Evolutionary conservation across 2,797 vertebrate species (phyloP).

Genomic region (Mormyrus proboscirostris): DNA sequence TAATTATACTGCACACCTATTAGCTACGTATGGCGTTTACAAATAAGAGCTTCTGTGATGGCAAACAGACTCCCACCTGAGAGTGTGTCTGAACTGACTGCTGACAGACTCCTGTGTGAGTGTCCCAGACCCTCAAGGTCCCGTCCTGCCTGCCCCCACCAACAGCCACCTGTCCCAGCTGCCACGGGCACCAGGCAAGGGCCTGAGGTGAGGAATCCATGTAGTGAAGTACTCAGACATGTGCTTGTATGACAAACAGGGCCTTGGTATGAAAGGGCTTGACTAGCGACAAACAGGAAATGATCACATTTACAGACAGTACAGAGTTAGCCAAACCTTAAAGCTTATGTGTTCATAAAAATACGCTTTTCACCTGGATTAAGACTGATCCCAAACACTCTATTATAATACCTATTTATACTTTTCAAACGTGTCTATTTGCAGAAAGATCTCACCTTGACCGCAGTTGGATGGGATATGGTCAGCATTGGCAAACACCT

Average conservation of each 20-base stretch:
- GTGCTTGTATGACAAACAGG: neutral
- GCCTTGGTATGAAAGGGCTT: neutral
- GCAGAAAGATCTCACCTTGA: constrained; percentile 55
- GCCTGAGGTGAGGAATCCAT: constrained; percentile 46
- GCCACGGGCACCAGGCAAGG: constrained; percentile 72
- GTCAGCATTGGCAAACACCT: constrained; percentile 43
- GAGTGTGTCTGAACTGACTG: constrained; percentile 55
- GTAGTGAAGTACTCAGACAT: neutral
- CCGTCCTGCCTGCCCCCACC: constrained; percentile 69
- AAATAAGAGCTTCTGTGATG: neutral
- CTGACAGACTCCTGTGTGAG: constrained; percentile 51
- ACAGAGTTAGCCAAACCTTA: neutral
- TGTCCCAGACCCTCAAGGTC: constrained; percentile 63
- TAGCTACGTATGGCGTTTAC: neutral
- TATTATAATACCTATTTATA: neutral
- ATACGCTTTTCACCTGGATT: neutral
- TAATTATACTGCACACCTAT: neutral
- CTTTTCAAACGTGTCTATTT: neutral
- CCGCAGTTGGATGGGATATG: constrained; percentile 58
- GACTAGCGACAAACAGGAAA: neutral
- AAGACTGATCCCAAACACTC: neutral
- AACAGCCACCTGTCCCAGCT: constrained; percentile 56
- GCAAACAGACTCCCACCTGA: constrained; percentile 56
- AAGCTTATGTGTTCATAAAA: neutral
- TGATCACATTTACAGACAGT: neutral